A percentile compares a stretch with the other conserved stretches of the same genome.
These are phyloP conservation scores for Melikaiella ostensackeni DNA, from an alignment of 2,888 invertebrate species.

Conservation along the genomic window DNA sequence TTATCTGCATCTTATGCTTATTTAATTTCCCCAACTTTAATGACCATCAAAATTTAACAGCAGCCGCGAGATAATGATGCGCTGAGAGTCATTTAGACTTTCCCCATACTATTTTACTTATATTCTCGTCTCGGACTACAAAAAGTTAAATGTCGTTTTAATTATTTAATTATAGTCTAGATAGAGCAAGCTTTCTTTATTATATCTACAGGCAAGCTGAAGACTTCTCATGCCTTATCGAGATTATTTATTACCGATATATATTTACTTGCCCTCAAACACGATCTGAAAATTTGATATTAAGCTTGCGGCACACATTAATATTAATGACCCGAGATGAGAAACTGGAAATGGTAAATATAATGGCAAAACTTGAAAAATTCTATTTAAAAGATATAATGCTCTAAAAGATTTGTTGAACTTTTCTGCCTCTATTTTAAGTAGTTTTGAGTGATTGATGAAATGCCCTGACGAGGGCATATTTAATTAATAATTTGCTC, in stretches of 20 bases:
- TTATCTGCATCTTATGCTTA: slow-evolving; percentile 18
- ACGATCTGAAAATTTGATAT: not conserved
- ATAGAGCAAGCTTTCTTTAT: slow-evolving; percentile 20
- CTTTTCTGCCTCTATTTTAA: not conserved
- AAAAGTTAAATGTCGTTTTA: slow-evolving; percentile 14
- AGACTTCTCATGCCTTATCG: not conserved
- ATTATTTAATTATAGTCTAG: slow-evolving; percentile 19
- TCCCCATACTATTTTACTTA: not conserved
- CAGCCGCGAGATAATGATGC: slow-evolving; percentile 6
- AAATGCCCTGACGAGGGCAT: not conserved
- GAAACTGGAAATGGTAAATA: not conserved
- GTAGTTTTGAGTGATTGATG: slow-evolving; percentile 5
- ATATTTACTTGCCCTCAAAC: slow-evolving; percentile 9
- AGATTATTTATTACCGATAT: slow-evolving; percentile 8
- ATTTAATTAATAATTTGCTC: not conserved
- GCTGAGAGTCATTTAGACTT: slow-evolving; percentile 7
- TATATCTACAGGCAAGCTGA: slow-evolving; percentile 17
- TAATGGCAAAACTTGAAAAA: not conserved
- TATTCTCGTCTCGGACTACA: not conserved
- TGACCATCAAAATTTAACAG: not conserved
- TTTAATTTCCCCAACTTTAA: slow-evolving; percentile 4
- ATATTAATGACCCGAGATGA: not conserved
- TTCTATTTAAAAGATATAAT: not conserved
- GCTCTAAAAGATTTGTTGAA: not conserved
- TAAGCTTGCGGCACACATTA: not conserved